Evolutionary conservation across 1,140 invertebrate species (phyloP).

Genomic region (Drosophila lini): DNA sequence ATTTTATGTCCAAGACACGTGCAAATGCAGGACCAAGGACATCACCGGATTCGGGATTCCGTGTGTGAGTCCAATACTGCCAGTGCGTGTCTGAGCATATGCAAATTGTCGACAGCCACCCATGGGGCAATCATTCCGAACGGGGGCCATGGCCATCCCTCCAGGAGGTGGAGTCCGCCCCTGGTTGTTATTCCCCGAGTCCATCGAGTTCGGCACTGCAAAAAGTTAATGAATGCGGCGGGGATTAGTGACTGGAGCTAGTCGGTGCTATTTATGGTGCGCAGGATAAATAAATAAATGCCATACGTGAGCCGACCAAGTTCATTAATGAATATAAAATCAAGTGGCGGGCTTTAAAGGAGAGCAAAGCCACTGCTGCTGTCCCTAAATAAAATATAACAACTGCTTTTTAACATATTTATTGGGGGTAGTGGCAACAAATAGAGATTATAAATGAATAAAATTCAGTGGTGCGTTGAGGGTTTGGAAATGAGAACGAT

Average conservation of each 20-base stretch:
- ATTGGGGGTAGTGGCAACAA: not conserved
- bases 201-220: slow-evolving; percentile 7
- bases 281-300: slow-evolving; percentile 1
- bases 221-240: slow-evolving; percentile 26
- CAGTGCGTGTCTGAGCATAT: slow-evolving; percentile 48
- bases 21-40: slow-evolving; percentile 51
- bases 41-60: slow-evolving; percentile 13
- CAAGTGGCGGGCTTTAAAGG: not conserved
- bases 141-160: slow-evolving; percentile 24
- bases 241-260: slow-evolving; percentile 6
- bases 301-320: not conserved
- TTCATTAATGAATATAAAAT: slow-evolving; percentile 17
- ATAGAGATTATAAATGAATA: not conserved
- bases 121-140: slow-evolving; percentile 51
- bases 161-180: not conserved
- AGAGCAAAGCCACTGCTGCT: no score
- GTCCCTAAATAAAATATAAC: not conserved
- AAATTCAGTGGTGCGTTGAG: not conserved
- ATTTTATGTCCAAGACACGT: slow-evolving; percentile 68
- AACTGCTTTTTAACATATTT: slow-evolving; percentile 2
- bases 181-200: no score
- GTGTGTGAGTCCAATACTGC: slow-evolving; percentile 3
- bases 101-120: slow-evolving; percentile 43
- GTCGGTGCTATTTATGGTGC: not conserved
- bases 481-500: not conserved